These are phyloP conservation scores for Etia nguti DNA, from an alignment of 2,113 vertebrate genomes.

Conservation along the genomic window DNA sequence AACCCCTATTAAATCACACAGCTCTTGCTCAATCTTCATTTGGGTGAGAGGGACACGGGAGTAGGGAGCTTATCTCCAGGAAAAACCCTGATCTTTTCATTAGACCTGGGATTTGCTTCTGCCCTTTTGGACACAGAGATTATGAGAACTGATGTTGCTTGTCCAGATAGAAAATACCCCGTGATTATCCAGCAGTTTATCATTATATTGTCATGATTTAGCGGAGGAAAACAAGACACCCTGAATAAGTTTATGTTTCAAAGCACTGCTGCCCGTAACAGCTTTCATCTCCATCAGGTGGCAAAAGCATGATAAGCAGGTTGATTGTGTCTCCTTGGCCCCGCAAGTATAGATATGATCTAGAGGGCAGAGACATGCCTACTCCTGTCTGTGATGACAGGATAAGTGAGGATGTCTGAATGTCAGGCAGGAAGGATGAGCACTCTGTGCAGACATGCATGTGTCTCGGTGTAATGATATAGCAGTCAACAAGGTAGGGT, in stretches of 20 bases:
- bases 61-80: neutral
- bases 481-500: neutral
- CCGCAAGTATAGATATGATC: slow-evolving; percentile 22
- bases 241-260: neutral
- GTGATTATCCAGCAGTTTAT: neutral
- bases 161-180: neutral
- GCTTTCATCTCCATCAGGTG: slow-evolving; percentile 25
- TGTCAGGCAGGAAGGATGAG: slow-evolving; percentile 22
- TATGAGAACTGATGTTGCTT: neutral
- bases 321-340: slow-evolving; percentile 34
- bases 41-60: neutral
- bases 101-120: neutral
- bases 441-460: neutral
- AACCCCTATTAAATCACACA: rapidly evolving
- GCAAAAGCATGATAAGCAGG: slow-evolving; percentile 30
- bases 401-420: slow-evolving; percentile 43
- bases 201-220: neutral
- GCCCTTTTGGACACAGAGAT: neutral
- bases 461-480: neutral
- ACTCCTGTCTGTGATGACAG: slow-evolving; percentile 38
- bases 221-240: neutral
- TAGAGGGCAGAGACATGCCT: slow-evolving; percentile 24
- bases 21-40: neutral
- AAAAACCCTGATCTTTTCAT: neutral
- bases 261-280: neutral